These are phyloP conservation scores for Pseudorectes ferrugineus DNA, from an alignment of 2,113 vertebrate genomes.

Conservation along the genomic window DNA sequence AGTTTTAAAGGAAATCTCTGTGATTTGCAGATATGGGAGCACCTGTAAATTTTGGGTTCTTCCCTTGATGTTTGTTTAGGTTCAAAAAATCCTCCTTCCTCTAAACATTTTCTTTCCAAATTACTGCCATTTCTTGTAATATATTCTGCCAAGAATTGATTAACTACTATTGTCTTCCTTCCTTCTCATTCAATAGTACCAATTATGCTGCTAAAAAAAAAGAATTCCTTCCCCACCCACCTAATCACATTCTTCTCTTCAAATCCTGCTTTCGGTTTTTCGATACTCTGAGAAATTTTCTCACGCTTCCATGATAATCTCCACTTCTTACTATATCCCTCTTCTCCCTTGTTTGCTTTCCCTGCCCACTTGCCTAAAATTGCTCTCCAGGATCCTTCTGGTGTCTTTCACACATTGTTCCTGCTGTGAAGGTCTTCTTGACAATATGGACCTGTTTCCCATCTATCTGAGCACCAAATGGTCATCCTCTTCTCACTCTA, in stretches of 20 bases:
- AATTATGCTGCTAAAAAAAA: constrained; percentile 18
- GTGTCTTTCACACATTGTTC: not conserved
- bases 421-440: not conserved
- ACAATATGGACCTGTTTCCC: not conserved
- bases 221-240: not conserved
- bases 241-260: constrained; percentile 16
- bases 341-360: not conserved
- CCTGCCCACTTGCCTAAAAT: not conserved
- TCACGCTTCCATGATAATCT: constrained; percentile 1
- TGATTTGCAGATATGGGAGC: not conserved
- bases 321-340: not conserved
- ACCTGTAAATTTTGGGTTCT: not conserved
- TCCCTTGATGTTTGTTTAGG: not conserved
- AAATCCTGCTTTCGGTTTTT: not conserved
- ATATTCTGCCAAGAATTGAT: not conserved
- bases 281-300: not conserved
- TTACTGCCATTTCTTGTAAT: not conserved
- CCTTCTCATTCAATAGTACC: not conserved
- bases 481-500: not conserved
- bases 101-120: not conserved
- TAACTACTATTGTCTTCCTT: not conserved
- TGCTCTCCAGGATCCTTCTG: not conserved
- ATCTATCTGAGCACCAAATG: not conserved
- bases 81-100: not conserved
- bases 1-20: not conserved